A percentile compares a stretch with the other conserved stretches of the same genome.
Evolutionary conservation across 2,113 vertebrate species (phyloP).

Genomic region (Ophthalmolycus amberensis): DNA sequence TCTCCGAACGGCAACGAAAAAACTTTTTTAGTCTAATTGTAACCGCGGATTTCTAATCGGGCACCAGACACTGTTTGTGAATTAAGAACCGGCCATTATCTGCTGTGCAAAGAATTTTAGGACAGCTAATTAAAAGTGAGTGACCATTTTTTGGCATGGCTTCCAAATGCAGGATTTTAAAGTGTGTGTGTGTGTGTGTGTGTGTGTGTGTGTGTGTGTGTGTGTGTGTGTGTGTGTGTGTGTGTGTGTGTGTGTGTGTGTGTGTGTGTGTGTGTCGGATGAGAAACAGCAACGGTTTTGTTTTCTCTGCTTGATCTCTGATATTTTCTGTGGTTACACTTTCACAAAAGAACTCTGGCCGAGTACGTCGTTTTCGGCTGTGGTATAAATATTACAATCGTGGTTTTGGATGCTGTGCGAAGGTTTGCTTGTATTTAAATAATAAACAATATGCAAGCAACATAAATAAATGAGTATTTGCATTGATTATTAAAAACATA

Average conservation of each 20-base stretch:
- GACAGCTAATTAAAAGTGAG: conserved; percentile 71
- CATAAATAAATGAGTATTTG: background rate
- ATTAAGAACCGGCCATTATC: conserved; percentile 67
- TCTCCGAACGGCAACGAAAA: conserved; percentile 23
- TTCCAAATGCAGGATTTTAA: conserved; percentile 40
- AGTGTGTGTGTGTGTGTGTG: conserved; percentile 8
- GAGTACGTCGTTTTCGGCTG: background rate
- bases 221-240: conserved; percentile 6
- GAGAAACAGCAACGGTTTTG: conserved; percentile 14
- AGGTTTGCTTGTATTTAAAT: background rate
- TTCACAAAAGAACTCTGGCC: background rate
- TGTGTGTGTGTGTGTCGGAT: conserved; percentile 18
- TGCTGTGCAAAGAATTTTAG: conserved; percentile 61
- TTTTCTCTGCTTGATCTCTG: conserved; percentile 48
- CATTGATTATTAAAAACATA: background rate
- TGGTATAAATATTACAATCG: background rate
- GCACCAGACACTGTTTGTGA: conserved; percentile 56
- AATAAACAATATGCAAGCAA: background rate
- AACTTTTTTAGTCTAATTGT: conserved; percentile 56
- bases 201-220: background rate
- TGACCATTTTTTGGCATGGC: conserved; percentile 54
- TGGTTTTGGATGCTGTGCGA: background rate
- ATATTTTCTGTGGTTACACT: conserved; percentile 18
- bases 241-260: conserved; percentile 1
- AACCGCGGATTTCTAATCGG: conserved; percentile 62